Evolutionary conservation across 2,797 vertebrate genomes (phyloP), one percentile per base, ranked within the genome.

Genomic region (Poecilia picta): DNA sequence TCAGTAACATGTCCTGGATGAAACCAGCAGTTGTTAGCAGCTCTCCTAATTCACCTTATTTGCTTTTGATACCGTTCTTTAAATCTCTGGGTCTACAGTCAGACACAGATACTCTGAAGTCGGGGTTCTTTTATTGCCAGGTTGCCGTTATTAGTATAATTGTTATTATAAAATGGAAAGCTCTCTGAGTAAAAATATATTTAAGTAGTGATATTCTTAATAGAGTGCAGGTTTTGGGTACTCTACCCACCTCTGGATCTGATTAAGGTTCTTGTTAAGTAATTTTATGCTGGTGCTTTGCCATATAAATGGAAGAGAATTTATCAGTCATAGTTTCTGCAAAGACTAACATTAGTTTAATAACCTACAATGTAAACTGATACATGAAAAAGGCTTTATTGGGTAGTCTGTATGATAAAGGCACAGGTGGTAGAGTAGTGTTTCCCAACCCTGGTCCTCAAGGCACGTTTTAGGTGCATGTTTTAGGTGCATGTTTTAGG

Each of bases 381-480:
- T 15, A 70, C 4, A 31, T 28, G 28, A 66, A 23, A 33, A 15
- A 57, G 0, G 49, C 43, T 64, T 51, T 46, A 74, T 39, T 78
- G n/a, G 45, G 20, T 31, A 4, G 3, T 49, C 13, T 10, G 51
- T 45, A 33, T 66, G 13, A 73, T 74, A 39, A 89, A 89, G 88
- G 85, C 89, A 92, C 87, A 77, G 31, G 47, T 84, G 83, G 83
- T 79, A 74, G 62, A 78, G 59, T 16, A 64, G 16, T 36, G 6
- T 8, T 41, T 41, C 33, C 33, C 33, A 33, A 33, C 33, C 33
- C 33, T 33, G 33, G 33, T 33, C 33, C 33, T 33, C 33, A 33
- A 33, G 33, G 33, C 33, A 33, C 1, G 33, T 33, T 33, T 33
- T 33, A 33, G 33, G 33, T 33, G 33, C 33, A 33, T 33, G 33